Evolutionary conservation across 2,888 invertebrate species (phyloP).

Genomic region (Spilosoma lubricipeda): DNA sequence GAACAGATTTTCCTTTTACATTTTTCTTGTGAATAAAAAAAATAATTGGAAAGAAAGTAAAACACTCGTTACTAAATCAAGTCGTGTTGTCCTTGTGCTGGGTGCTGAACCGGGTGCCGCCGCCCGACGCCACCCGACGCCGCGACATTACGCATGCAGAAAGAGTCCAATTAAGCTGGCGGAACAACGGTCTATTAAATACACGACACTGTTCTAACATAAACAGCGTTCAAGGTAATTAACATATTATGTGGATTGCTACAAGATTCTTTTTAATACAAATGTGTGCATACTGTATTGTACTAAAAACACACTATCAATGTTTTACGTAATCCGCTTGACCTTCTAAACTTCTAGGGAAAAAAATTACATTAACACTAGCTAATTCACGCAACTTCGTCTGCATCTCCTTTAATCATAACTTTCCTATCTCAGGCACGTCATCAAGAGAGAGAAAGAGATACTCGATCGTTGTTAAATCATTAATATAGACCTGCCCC

Average conservation of each 20-base stretch:
- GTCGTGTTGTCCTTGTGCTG: not conserved
- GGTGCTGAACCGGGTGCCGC: not conserved
- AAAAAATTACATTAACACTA: too few species aligned
- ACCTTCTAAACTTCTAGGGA: too few species aligned
- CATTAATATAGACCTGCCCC: too few species aligned
- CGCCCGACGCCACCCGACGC: constrained; percentile 7
- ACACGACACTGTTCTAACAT: not conserved
- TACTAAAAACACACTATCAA: too few species aligned
- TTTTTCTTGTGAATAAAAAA: constrained; percentile 2
- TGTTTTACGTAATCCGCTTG: too few species aligned
- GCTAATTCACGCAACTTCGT: too few species aligned
- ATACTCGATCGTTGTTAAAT: too few species aligned
- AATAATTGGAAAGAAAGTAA: constrained; percentile 3
- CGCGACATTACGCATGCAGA: not conserved
- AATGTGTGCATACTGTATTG: too few species aligned
- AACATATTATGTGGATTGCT: not conserved
- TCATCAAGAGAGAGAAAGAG: too few species aligned
- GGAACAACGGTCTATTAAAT: constrained; percentile 2
- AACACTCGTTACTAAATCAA: constrained; percentile 11
- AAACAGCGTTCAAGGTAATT: not conserved
- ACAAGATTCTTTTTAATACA: not conserved
- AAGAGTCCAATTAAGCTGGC: constrained; percentile 4
- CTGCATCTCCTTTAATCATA: too few species aligned
- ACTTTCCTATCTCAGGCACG: too few species aligned
- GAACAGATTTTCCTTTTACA: not conserved